Evolutionary conservation across 2,888 invertebrate genomes (phyloP), one percentile per base, ranked within the genome.

Genomic region (Resseliella maxima): DNA sequence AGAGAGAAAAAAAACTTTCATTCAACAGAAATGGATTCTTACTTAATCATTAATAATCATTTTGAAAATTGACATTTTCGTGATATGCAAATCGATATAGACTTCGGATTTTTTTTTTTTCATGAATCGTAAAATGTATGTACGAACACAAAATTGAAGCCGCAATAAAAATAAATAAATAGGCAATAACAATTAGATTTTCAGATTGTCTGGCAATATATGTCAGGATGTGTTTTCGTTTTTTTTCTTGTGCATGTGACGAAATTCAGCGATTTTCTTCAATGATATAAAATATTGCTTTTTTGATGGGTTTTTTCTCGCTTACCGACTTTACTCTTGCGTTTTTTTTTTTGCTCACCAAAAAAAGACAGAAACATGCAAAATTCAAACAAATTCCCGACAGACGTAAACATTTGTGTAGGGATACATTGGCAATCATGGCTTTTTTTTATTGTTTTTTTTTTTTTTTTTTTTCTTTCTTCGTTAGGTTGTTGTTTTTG

Each of bases 121-220:
- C 18, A 2, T 18, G 15, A 59, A 24, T 24, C 24, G 24, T 59
- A 59, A 59, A 59, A 24, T 24, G 59, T 24, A 24, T 24, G 50
- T 3, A 24, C 5, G 6, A 41, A 59, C 59, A 59, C 46, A 50
- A 1, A 18, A 50, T 50, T 18, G 18, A 8, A 59, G 24, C n/a
- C n/a, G 5, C 1, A 59, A 59, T 24, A 59, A 59, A 24, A 3
- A 59, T 8, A 59, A 59, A 59, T 59, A 59, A 59, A 59, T 59
- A 24, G 59, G 59, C 59, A 59, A 59, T 59, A 59, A 59, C 24
- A 59, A 59, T 59, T 59, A 59, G 24, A 59, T 59, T 59, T n/a
- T 59, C 59, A 59, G 1, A 59, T 24, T 24, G 59, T 59, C 59
- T 59, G 59, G 24, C 59, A 59, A 50, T 59, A 59, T 59, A 59